Evolutionary conservation across 2,888 invertebrate species (phyloP).

Genomic region (Cheilosia urbana): DNA sequence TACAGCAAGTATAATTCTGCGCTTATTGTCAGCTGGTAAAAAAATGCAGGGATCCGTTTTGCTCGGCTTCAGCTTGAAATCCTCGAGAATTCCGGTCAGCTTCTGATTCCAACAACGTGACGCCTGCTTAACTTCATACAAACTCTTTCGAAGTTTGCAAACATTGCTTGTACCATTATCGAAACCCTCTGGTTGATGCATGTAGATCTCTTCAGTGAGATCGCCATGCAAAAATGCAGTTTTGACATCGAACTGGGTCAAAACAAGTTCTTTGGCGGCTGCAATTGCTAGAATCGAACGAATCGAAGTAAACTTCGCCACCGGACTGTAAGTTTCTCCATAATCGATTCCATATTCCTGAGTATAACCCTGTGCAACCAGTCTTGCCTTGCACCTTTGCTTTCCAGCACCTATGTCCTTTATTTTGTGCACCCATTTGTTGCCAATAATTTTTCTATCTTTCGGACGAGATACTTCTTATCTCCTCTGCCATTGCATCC

Average conservation of each 20-base stretch:
- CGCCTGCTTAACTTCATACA: conserved; percentile 75
- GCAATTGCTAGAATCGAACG: conserved; percentile 65
- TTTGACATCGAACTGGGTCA: conserved; percentile 69
- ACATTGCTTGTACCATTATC: conserved; percentile 7
- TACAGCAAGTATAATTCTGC: not conserved
- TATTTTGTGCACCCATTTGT: conserved; percentile 77
- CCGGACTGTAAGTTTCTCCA: conserved; percentile 79
- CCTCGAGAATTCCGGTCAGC: conserved; percentile 72
- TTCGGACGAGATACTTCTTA: conserved; percentile 13
- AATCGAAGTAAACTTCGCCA: conserved; percentile 76
- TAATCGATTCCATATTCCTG: conserved; percentile 78
- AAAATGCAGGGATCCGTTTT: conserved; percentile 77
- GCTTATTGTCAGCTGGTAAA: conserved; percentile 31
- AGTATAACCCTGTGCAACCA: conserved; percentile 77
- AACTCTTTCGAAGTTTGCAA: conserved; percentile 66
- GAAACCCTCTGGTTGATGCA: conserved; percentile 57
- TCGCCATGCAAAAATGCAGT: conserved; percentile 63
- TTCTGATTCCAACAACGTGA: conserved; percentile 75
- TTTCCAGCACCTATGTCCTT: conserved; percentile 68
- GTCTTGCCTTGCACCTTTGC: conserved; percentile 75
- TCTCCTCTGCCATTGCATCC: conserved; percentile 30
- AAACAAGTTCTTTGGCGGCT: conserved; percentile 42
- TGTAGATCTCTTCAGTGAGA: conserved; percentile 48
- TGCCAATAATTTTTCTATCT: conserved; percentile 63
- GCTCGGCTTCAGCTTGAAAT: conserved; percentile 72